phyloP scores from a whole-genome alignment of 2,113 vertebrate genomes.

The Sylvietta virens region DNA sequence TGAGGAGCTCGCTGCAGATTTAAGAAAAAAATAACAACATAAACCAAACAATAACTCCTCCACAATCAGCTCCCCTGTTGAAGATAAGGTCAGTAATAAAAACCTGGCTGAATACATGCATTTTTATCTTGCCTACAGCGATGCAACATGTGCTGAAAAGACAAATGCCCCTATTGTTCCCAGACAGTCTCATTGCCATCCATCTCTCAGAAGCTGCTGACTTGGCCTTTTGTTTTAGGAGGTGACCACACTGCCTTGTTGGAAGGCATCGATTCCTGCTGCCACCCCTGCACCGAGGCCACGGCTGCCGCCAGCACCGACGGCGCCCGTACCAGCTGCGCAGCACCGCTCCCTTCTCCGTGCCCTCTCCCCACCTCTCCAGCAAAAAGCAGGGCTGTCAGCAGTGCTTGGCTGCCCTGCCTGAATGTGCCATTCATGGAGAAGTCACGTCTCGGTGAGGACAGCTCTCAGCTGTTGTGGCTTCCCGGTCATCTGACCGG shows the following conservation, averaged over 20 bases:
- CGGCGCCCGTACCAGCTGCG: not conserved
- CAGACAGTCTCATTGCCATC: not conserved
- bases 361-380: not conserved
- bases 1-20: not conserved
- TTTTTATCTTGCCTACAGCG: constrained; percentile 46
- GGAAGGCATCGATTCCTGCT: not conserved
- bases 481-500: not conserved
- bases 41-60: not conserved
- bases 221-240: constrained; percentile 53
- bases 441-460: not conserved
- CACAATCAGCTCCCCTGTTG: not conserved
- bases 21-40: not conserved
- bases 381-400: not conserved
- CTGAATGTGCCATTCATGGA: constrained; percentile 13
- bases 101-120: constrained; percentile 30
- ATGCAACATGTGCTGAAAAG: constrained; percentile 42
- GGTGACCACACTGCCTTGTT: constrained; percentile 11
- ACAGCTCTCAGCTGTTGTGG: constrained; percentile 10
- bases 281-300: not conserved
- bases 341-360: not conserved
- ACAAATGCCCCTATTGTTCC: constrained; percentile 43
- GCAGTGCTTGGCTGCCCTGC: not conserved
- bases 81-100: constrained; percentile 59
- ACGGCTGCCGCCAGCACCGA: not conserved
- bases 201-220: constrained; percentile 36